These are phyloP conservation scores for Ramphastos sulfuratus DNA, from an alignment of 2,113 vertebrate species.

Conservation along the genomic window DNA sequence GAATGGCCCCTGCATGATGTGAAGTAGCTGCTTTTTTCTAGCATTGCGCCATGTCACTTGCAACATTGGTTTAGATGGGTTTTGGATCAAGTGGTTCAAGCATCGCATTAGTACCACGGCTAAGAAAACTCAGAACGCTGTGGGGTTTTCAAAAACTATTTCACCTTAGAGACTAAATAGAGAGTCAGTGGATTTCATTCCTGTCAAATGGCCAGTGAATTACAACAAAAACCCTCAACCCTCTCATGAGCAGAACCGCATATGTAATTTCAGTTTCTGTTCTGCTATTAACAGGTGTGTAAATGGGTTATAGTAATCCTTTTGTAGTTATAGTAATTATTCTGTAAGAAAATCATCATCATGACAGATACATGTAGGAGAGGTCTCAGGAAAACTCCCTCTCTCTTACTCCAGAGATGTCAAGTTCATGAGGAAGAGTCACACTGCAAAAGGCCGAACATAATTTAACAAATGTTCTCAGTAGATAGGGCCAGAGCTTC, in stretches of 20 bases:
- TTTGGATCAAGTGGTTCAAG: constrained; percentile 20
- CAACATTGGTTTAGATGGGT: not conserved
- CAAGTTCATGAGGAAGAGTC: not conserved
- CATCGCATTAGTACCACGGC: not conserved
- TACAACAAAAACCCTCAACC: not conserved
- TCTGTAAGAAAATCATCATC: not conserved
- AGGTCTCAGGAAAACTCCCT: not conserved
- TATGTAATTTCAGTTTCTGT: constrained; percentile 27
- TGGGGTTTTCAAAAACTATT: not conserved
- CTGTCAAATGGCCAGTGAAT: not conserved
- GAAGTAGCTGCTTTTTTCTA: constrained; percentile 16
- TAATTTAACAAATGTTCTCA: not conserved
- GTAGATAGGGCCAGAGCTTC: not conserved
- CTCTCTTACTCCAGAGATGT: not conserved
- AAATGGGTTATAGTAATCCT: constrained; percentile 12
- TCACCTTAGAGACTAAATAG: not conserved
- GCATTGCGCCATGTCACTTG: constrained; percentile 1
- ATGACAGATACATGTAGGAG: not conserved
- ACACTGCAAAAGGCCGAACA: constrained; percentile 23
- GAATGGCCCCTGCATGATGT: not conserved
- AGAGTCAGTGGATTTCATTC: not conserved
- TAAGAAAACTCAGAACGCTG: not conserved
- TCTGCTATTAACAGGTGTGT: constrained; percentile 2
- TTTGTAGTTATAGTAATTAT: not conserved
- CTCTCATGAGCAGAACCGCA: not conserved